A percentile compares a stretch with the other conserved stretches of the same genome.
These are phyloP conservation scores for Epinephelus awoara DNA, from an alignment of 2,797 vertebrate species.

Conservation along the genomic window DNA sequence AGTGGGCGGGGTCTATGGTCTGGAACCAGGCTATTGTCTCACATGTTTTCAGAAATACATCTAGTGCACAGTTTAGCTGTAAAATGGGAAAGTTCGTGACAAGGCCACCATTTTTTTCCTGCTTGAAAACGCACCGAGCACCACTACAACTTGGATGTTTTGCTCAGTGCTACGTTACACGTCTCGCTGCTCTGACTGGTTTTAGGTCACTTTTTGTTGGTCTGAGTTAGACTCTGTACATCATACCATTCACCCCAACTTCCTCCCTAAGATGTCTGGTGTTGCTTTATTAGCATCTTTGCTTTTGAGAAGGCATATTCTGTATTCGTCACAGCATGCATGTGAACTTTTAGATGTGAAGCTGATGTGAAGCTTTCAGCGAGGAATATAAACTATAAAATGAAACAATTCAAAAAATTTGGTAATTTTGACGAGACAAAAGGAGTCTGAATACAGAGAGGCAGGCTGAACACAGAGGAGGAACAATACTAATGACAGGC, in stretches of 20 bases:
- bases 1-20: no score
- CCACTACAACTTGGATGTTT: no score
- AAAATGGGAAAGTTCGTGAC: no score
- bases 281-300: background rate
- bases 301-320: background rate
- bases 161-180: no score
- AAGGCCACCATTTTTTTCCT: no score
- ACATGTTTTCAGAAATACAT: no score
- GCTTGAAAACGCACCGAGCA: no score
- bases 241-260: background rate
- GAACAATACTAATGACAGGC: conserved; percentile 25
- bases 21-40: no score
- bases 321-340: background rate
- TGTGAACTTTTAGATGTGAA: background rate
- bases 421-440: background rate
- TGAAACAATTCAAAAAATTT: background rate
- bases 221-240: background rate
- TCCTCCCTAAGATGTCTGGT: background rate
- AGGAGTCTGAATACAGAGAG: background rate
- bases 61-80: no score
- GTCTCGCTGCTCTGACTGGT: no score
- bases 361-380: background rate
- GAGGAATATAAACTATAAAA: background rate
- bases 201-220: no score
- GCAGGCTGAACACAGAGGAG: background rate